These are phyloP conservation scores for Troides helena DNA, from an alignment of 2,888 invertebrate genomes.

Conservation along the genomic window DNA sequence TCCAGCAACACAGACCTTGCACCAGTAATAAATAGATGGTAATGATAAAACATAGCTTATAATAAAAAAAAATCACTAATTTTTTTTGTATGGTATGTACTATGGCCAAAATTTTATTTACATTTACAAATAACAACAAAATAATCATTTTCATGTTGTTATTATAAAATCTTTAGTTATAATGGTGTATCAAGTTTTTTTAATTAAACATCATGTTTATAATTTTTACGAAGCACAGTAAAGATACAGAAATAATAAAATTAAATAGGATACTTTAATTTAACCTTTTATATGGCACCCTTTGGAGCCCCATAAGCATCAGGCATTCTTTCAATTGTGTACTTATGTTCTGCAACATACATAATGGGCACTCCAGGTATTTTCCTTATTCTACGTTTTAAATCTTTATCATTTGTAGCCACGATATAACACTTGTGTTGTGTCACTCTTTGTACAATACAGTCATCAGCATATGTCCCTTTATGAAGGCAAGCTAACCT, in stretches of 20 bases:
- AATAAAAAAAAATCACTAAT: too few relatives aligned
- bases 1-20: too few relatives aligned
- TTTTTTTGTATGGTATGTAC: too few relatives aligned
- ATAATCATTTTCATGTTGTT: too few relatives aligned
- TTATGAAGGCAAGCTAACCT: conserved; percentile 96
- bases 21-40: too few relatives aligned
- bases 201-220: too few relatives aligned
- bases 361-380: conserved; percentile 99
- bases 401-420: conserved; percentile 98
- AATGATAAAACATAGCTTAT: too few relatives aligned
- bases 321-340: conserved; percentile 98
- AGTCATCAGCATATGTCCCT: conserved; percentile 99
- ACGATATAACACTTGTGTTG: conserved; percentile 99
- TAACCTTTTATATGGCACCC: conserved; percentile 61
- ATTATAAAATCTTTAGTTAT: too few relatives aligned
- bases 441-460: conserved; percentile 95
- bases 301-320: conserved; percentile 98
- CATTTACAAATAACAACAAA: too few relatives aligned
- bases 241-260: background rate
- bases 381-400: conserved; percentile 96
- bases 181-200: too few relatives aligned
- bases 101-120: too few relatives aligned
- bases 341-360: conserved; percentile 96
- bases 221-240: too few relatives aligned
- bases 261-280: background rate